A percentile compares a stretch with the other conserved stretches of the same genome.
phyloP scores from a whole-genome alignment of 92 coral and sea anemone genomes.

The Pocillopora meandrina region DNA sequence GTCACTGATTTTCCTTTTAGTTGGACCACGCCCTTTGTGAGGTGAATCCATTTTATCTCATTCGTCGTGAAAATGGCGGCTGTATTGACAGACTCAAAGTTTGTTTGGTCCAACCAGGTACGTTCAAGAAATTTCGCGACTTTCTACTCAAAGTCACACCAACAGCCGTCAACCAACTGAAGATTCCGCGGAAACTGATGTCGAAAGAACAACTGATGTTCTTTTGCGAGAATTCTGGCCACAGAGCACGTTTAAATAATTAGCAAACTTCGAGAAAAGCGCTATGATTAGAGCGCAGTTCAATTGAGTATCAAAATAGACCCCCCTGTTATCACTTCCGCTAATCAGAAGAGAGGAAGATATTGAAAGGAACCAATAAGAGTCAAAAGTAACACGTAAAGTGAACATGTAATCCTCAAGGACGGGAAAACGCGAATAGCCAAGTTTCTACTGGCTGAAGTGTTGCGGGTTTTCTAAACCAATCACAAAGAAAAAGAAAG shows the following conservation, averaged over 20 bases:
- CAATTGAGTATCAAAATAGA: too few relatives aligned
- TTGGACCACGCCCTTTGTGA: slow-evolving; percentile 44
- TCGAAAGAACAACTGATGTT: slow-evolving; percentile 43
- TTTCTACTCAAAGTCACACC: slow-evolving; percentile 53
- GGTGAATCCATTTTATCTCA: slow-evolving; percentile 49
- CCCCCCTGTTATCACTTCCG: too few relatives aligned
- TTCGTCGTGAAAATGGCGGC: slow-evolving; percentile 53
- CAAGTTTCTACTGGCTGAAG: too few relatives aligned
- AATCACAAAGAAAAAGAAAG: too few relatives aligned
- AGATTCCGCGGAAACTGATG: slow-evolving; percentile 54
- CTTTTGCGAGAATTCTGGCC: slow-evolving; percentile 21
- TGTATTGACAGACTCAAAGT: slow-evolving; percentile 25
- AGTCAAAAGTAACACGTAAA: too few relatives aligned
- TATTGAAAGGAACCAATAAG: too few relatives aligned
- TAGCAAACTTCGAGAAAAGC: too few relatives aligned
- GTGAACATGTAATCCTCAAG: too few relatives aligned
- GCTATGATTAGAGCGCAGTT: too few relatives aligned
- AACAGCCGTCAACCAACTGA: slow-evolving; percentile 58
- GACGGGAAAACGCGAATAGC: too few relatives aligned
- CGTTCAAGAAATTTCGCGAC: slow-evolving; percentile 35
- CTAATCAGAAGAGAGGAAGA: too few relatives aligned
- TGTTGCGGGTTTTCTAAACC: too few relatives aligned
- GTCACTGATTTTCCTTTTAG: not conserved
- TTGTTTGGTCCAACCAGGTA: slow-evolving; percentile 31
- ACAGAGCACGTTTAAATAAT: slow-evolving; percentile 9